phyloP scores from a whole-genome alignment of 2,113 vertebrate genomes.

The Muntiacus muntjak region DNA sequence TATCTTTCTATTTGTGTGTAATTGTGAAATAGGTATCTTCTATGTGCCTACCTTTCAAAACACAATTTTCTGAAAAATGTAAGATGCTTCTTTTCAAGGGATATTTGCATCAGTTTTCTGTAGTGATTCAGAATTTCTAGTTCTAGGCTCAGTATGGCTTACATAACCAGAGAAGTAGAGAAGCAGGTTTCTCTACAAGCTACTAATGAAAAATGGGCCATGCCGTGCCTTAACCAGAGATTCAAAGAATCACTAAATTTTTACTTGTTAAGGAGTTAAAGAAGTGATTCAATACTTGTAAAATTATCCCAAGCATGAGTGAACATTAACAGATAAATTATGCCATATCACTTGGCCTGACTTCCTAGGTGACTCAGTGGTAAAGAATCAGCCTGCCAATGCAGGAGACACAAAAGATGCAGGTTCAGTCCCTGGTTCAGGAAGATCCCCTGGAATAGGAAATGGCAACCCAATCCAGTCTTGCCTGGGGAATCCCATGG shows the following conservation, averaged over 20 bases:
- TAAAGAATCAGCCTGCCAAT: background rate
- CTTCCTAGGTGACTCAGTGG: background rate
- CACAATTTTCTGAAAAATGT: conserved; percentile 35
- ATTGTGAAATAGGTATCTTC: conserved; percentile 43
- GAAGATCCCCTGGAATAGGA: background rate
- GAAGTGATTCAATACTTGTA: background rate
- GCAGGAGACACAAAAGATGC: background rate
- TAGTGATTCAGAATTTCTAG: background rate
- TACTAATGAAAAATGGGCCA: background rate
- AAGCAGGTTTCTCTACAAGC: background rate
- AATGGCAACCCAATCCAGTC: background rate
- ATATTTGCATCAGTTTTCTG: conserved; percentile 18
- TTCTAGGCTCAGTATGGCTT: accelerated
- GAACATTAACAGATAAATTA: background rate
- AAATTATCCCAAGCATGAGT: background rate
- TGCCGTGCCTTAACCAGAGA: background rate
- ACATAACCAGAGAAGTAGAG: background rate
- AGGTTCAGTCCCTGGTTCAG: background rate
- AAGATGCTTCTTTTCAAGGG: conserved; percentile 46
- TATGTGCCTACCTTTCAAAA: conserved; percentile 13
- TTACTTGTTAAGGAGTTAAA: background rate
- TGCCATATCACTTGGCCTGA: background rate
- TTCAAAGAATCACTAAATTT: background rate
- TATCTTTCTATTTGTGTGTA: conserved; percentile 1
- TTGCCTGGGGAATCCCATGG: background rate